Evolutionary conservation across 2,797 vertebrate species (phyloP).

Genomic region (Onychomys leucogaster): DNA sequence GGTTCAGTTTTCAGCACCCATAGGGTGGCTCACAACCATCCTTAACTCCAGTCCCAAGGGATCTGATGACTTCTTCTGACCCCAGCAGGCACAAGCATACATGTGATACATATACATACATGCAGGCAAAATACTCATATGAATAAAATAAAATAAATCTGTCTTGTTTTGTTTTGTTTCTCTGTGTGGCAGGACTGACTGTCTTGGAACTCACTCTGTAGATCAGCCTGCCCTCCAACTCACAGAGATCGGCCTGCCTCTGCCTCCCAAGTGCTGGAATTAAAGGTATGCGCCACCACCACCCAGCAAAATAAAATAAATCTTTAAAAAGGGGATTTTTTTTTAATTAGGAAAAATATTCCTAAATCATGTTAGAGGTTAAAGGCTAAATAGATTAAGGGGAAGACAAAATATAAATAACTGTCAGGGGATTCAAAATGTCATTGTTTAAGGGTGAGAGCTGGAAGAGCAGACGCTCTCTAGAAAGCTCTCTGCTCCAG

Average conservation of each 20-base stretch:
- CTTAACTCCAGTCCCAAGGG: background rate
- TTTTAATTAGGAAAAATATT: background rate
- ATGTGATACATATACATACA: background rate
- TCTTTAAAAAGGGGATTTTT: background rate
- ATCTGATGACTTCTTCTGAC: background rate
- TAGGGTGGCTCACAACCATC: background rate
- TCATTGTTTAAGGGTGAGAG: background rate
- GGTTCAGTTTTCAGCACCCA: background rate
- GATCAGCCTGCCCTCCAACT: too few species aligned
- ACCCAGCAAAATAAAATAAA: background rate
- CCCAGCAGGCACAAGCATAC: background rate
- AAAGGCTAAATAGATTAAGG: conserved; percentile 15
- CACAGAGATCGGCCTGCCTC: too few species aligned
- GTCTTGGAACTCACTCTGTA: too few species aligned
- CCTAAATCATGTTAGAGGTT: background rate
- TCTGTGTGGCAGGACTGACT: too few species aligned
- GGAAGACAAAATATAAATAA: background rate
- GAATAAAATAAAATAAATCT: background rate
- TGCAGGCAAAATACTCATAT: background rate
- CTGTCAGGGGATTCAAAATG: background rate
- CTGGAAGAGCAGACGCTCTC: background rate
- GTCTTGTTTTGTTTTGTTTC: too few species aligned
- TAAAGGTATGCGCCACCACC: too few species aligned
- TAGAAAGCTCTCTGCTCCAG: background rate
- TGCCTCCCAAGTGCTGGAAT: too few species aligned